A percentile compares a stretch with the other conserved stretches of the same genome.
These are phyloP conservation scores for Tipula unca DNA, from an alignment of 2,888 invertebrate genomes.

Conservation along the genomic window DNA sequence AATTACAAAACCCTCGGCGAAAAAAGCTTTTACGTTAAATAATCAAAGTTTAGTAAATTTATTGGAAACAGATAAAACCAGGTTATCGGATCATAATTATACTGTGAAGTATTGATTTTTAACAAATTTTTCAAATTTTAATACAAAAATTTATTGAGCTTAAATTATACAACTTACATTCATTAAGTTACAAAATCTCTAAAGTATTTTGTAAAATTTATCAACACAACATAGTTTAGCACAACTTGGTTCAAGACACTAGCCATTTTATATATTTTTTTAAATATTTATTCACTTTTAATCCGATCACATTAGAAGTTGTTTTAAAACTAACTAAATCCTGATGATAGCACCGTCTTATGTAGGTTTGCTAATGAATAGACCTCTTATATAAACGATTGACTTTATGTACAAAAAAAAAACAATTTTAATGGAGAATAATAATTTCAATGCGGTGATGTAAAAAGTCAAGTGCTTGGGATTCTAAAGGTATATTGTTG, in stretches of 20 bases:
- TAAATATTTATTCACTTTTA: background rate
- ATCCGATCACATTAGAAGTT: background rate
- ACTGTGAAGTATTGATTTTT: too few relatives aligned
- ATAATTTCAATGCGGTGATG: background rate
- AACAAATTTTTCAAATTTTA: too few relatives aligned
- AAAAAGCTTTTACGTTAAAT: too few relatives aligned
- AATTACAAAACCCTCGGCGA: too few relatives aligned
- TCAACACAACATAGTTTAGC: background rate
- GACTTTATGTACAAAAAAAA: background rate
- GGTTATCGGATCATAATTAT: too few relatives aligned
- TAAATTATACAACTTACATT: background rate
- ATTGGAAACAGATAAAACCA: too few relatives aligned
- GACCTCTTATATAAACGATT: background rate
- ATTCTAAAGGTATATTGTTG: background rate
- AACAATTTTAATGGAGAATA: background rate
- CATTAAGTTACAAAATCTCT: background rate
- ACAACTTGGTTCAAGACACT: background rate
- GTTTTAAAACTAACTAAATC: background rate
- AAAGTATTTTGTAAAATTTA: background rate
- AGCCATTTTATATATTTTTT: background rate
- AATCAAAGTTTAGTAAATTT: too few relatives aligned
- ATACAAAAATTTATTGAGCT: too few relatives aligned
- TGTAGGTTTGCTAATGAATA: background rate
- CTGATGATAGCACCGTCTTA: background rate
- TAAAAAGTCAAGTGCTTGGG: background rate